These are phyloP conservation scores for Epinotia bilunana DNA, from an alignment of 2,888 invertebrate species.

Conservation along the genomic window DNA sequence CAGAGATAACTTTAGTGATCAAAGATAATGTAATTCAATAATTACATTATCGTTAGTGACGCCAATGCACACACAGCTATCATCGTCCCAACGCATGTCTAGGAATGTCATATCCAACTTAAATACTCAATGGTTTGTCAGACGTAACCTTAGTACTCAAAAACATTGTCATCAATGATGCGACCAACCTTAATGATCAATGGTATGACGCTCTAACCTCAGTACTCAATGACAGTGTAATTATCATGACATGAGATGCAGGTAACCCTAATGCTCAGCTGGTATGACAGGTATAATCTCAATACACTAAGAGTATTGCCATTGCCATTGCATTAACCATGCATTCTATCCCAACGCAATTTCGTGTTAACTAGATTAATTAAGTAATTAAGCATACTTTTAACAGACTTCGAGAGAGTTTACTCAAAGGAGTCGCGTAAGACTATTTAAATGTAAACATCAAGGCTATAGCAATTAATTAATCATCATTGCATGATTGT, in stretches of 20 bases:
- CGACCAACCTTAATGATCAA: constrained; percentile 3
- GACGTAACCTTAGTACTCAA: background rate
- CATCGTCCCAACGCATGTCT: background rate
- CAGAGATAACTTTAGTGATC: background rate
- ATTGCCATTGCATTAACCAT: too few species aligned
- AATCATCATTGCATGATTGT: constrained; percentile 24
- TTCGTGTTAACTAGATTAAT: background rate
- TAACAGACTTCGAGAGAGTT: background rate
- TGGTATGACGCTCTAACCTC: background rate
- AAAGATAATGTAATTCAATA: background rate
- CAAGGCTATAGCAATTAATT: constrained; percentile 13
- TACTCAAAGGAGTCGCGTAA: background rate
- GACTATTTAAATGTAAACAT: background rate
- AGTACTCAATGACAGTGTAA: background rate
- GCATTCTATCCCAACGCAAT: background rate
- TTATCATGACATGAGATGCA: background rate
- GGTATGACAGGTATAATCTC: background rate
- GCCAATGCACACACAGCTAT: background rate
- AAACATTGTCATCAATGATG: background rate
- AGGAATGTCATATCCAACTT: background rate
- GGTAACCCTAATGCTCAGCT: background rate
- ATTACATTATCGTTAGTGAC: too few species aligned
- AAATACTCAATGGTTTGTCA: background rate
- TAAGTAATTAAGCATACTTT: background rate
- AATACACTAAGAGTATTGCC: too few species aligned